Evolutionary conservation across 2,888 invertebrate species (phyloP).

Genomic region (Hypercompe scribonia): DNA sequence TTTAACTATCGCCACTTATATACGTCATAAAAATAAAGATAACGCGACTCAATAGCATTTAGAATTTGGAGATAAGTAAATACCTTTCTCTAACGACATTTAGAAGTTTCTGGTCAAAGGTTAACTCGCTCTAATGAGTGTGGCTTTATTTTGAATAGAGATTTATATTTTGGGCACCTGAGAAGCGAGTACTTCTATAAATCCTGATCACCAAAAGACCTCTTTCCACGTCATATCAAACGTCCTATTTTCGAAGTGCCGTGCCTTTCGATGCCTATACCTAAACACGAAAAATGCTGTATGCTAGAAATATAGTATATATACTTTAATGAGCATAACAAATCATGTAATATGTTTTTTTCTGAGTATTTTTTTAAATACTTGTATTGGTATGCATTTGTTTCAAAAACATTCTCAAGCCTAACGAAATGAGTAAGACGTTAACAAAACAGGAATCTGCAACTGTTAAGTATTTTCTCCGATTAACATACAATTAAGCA

Average conservation of each 20-base stretch:
- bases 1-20: neutral
- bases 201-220: no score
- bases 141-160: neutral
- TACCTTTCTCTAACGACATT: neutral
- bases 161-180: no score
- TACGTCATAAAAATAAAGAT: neutral
- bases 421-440: neutral
- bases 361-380: neutral
- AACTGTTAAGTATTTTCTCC: conserved; percentile 33
- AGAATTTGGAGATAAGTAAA: neutral
- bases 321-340: no score
- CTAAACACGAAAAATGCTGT: neutral
- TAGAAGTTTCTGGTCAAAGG: neutral
- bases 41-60: neutral
- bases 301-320: no score
- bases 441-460: conserved; percentile 23
- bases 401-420: neutral
- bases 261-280: no score
- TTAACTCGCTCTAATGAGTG: neutral
- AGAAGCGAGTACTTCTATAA: no score
- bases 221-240: no score
- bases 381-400: neutral
- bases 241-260: no score
- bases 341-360: no score
- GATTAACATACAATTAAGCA: conserved; percentile 39